These are phyloP conservation scores for Eolophus roseicapilla DNA, from an alignment of 2,113 vertebrate species.

Conservation along the genomic window DNA sequence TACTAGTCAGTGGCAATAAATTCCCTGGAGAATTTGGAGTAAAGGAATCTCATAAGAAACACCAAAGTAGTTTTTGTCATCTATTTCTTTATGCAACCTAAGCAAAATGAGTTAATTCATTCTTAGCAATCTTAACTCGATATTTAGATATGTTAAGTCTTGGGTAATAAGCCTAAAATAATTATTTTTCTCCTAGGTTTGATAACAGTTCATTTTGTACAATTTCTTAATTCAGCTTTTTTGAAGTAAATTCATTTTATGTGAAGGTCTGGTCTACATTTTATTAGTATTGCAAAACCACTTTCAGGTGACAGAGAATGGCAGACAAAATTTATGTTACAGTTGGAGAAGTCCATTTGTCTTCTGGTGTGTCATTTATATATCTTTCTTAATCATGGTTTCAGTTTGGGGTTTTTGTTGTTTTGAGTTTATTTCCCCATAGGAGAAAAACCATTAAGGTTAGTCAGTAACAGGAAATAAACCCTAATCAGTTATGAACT, in stretches of 20 bases:
- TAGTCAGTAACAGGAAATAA: neutral
- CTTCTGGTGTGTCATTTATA: neutral
- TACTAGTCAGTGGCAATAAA: neutral
- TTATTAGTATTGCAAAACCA: neutral
- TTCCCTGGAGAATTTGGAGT: neutral
- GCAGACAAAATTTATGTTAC: neutral
- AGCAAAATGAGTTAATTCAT: neutral
- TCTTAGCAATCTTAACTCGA: neutral
- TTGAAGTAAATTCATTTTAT: neutral
- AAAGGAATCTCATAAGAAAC: neutral
- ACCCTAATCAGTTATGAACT: neutral
- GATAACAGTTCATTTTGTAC: neutral
- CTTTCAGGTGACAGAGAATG: neutral
- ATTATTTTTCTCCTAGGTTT: neutral
- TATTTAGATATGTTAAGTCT: neutral
- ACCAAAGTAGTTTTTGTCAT: neutral
- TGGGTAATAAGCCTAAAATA: neutral
- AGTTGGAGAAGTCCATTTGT: neutral
- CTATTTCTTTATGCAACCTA: neutral
- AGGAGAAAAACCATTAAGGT: neutral
- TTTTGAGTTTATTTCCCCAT: neutral
- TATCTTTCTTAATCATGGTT: neutral
- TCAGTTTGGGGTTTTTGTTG: neutral
- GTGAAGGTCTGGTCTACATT: neutral
- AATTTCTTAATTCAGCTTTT: neutral